phyloP scores from a whole-genome alignment of 2,888 invertebrate species.

The Petrophora chlorosata region DNA sequence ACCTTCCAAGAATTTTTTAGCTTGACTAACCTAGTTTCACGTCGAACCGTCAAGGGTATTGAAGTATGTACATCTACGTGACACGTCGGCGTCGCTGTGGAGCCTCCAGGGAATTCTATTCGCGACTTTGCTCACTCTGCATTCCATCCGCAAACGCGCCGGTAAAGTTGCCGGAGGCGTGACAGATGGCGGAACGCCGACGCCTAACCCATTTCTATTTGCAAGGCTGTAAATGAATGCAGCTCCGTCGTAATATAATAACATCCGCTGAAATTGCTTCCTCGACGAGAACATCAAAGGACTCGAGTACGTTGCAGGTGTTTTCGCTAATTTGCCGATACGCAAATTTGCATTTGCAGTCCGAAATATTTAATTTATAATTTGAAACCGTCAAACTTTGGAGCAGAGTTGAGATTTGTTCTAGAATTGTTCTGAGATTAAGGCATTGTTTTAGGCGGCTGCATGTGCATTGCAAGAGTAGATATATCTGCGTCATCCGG shows the following conservation, averaged over 20 bases:
- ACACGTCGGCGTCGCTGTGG: conserved; percentile 2
- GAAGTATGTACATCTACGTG: conserved; percentile 9
- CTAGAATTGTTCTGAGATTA: conserved; percentile 23
- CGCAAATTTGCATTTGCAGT: conserved; percentile 40
- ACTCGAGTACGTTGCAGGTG: conserved; percentile 39
- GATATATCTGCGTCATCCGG: conserved; percentile 55
- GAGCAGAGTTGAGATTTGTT: conserved; percentile 23
- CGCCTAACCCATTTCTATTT: conserved; percentile 40
- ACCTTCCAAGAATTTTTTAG: conserved; percentile 23
- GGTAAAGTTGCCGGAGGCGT: conserved; percentile 6
- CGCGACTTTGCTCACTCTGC: conserved; percentile 2
- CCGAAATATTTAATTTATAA: conserved; percentile 15
- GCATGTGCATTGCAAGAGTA: conserved; percentile 44
- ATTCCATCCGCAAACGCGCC: conserved; percentile 17
- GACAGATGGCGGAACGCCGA: conserved; percentile 20
- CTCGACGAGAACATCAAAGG: conserved; percentile 53
- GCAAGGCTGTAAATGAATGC: conserved; percentile 40
- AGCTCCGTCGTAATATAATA: conserved; percentile 43
- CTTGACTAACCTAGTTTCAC: conserved; percentile 17
- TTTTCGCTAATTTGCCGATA: conserved; percentile 49
- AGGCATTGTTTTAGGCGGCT: conserved; percentile 21
- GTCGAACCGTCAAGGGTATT: conserved; percentile 1
- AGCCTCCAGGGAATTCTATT: conserved; percentile 10
- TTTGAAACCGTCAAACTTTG: neutral
- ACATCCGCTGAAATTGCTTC: conserved; percentile 49